phyloP scores from a whole-genome alignment of 2,113 vertebrate genomes.

The Plecturocebus donacophilus region DNA sequence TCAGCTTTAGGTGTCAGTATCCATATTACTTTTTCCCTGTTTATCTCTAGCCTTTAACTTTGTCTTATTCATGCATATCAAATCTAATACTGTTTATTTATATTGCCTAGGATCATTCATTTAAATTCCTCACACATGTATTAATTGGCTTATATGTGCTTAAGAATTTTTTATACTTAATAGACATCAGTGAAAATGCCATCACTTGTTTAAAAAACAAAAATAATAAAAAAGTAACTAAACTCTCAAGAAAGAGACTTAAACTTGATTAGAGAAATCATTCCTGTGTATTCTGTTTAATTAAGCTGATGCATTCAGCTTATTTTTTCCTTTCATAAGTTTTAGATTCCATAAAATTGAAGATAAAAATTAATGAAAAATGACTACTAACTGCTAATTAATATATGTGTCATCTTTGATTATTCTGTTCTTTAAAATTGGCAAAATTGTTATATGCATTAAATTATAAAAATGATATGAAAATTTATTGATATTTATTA shows the following conservation, averaged over 20 bases:
- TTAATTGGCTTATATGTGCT: background rate
- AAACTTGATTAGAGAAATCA: background rate
- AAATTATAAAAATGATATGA: background rate
- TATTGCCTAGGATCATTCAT: background rate
- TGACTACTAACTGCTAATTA: background rate
- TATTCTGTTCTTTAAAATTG: background rate
- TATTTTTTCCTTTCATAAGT: background rate
- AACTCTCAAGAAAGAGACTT: background rate
- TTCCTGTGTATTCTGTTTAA: background rate
- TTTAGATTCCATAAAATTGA: background rate
- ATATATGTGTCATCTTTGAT: background rate
- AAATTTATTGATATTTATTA: background rate
- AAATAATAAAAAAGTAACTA: background rate
- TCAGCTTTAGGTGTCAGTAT: background rate
- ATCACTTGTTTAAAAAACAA: background rate
- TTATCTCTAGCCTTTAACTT: background rate
- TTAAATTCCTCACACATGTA: background rate
- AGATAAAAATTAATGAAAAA: background rate
- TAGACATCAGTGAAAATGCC: background rate
- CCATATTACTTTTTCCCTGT: background rate
- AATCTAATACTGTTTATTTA: slow-evolving; percentile 10
- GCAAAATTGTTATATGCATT: background rate
- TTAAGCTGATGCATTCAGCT: background rate
- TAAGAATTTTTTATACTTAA: background rate
- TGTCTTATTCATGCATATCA: background rate